Evolutionary conservation across 2,113 vertebrate species (phyloP).

Genomic region (Echinops telfairi): DNA sequence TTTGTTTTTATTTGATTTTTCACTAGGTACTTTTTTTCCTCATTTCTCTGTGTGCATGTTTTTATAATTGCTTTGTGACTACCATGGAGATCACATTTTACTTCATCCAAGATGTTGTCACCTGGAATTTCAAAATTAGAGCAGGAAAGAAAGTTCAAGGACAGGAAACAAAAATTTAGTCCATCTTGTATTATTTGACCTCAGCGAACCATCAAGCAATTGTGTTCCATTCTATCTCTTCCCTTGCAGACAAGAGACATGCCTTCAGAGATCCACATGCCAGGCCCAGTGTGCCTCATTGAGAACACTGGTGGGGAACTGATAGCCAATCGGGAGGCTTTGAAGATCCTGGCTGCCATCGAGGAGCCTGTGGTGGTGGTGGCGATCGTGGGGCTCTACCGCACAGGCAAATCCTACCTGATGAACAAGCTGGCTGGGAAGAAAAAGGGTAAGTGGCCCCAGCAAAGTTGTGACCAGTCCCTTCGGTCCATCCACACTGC

Average conservation of each 20-base stretch:
- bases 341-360: constrained; percentile 48
- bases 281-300: constrained; percentile 66
- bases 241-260: not conserved
- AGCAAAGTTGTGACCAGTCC: too few relatives aligned
- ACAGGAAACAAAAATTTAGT: not conserved
- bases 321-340: not conserved
- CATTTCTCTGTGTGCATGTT: not conserved
- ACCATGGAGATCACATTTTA: too few relatives aligned
- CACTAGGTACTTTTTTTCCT: not conserved
- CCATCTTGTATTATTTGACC: not conserved
- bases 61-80: not conserved
- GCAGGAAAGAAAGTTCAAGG: not conserved
- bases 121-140: not conserved
- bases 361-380: constrained; percentile 71
- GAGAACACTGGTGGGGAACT: constrained; percentile 46
- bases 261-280: not conserved
- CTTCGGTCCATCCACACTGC: too few relatives aligned
- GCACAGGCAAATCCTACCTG: constrained; percentile 80
- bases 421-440: constrained; percentile 77
- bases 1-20: not conserved
- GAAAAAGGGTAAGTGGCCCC: constrained; percentile 47
- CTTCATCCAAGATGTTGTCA: not conserved
- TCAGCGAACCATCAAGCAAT: not conserved
- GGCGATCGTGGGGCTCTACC: constrained; percentile 71
- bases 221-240: not conserved